Percentiles rank a stretch among this genome's conserved stretches.
phyloP scores from a whole-genome alignment of 2,888 invertebrate species.

The Cerastis leucographa region DNA sequence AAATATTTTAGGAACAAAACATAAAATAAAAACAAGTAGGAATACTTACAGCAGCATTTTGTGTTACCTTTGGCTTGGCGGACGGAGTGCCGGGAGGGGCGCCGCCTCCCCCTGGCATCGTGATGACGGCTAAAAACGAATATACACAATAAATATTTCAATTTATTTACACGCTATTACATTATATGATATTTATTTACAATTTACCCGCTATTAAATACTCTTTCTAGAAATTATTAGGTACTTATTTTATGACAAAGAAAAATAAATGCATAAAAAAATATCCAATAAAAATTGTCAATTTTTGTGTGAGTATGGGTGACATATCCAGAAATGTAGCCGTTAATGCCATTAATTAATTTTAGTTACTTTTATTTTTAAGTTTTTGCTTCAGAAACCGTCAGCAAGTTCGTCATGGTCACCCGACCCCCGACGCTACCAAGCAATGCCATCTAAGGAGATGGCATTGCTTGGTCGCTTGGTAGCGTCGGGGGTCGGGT shows the following conservation, averaged over 20 bases:
- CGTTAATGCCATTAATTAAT: no score
- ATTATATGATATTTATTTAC: no score
- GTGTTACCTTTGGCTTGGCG: slow-evolving; percentile 94
- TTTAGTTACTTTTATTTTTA: no score
- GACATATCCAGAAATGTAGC: neutral
- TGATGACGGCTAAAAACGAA: slow-evolving; percentile 81
- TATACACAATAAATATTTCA: neutral
- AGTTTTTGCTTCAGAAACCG: no score
- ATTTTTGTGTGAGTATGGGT: neutral
- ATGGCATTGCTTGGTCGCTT: no score
- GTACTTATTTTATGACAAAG: neutral
- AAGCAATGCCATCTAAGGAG: no score
- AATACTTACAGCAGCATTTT: slow-evolving; percentile 47
- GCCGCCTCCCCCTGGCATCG: slow-evolving; percentile 94
- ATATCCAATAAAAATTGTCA: neutral
- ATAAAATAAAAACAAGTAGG: neutral
- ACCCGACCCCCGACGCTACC: no score
- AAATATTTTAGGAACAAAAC: neutral
- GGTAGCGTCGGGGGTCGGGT: no score
- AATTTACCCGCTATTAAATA: neutral
- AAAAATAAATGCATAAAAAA: neutral
- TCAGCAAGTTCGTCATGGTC: no score
- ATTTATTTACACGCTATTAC: no score
- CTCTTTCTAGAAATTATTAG: neutral
- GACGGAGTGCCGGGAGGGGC: slow-evolving; percentile 95